Evolutionary conservation across 1,140 invertebrate genomes (phyloP).

Genomic region (Meloidogyne chitwoodi): DNA sequence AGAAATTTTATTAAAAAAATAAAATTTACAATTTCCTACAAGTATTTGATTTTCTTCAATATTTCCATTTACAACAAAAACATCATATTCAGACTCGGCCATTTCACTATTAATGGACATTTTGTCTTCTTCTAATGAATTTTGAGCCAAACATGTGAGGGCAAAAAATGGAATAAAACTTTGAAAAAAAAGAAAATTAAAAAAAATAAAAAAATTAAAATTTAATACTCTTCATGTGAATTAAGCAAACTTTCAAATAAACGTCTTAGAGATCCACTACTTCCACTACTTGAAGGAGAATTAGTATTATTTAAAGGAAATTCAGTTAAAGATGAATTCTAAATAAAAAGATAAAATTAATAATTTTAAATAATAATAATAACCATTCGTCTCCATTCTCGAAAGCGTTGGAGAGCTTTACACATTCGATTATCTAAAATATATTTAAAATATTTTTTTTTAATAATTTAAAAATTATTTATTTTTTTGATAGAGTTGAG

Average conservation of each 20-base stretch:
- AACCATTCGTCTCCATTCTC: constrained; percentile 19
- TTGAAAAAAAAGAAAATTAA: constrained; percentile 8
- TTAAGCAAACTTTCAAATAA: constrained; percentile 7
- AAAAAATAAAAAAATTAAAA: no score
- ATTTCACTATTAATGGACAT: not conserved
- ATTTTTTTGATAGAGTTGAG: no score
- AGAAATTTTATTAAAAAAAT: not conserved
- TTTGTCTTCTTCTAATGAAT: not conserved
- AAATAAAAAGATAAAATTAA: not conserved
- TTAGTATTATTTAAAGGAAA: not conserved
- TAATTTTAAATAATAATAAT: not conserved
- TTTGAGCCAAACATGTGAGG: constrained; percentile 12
- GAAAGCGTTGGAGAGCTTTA: constrained; percentile 4
- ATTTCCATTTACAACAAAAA: not conserved
- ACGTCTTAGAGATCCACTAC: not conserved
- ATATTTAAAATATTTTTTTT: not conserved
- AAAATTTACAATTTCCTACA: not conserved
- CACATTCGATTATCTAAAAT: not conserved
- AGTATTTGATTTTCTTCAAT: not conserved
- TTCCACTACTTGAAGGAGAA: not conserved
- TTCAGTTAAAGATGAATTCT: not conserved
- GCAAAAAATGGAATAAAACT: constrained; percentile 24
- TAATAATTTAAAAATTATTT: no score
- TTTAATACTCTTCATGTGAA: not conserved
- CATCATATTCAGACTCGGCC: not conserved